phyloP scores from a whole-genome alignment of 1,140 invertebrate genomes.

The Paracyclopina nana region DNA sequence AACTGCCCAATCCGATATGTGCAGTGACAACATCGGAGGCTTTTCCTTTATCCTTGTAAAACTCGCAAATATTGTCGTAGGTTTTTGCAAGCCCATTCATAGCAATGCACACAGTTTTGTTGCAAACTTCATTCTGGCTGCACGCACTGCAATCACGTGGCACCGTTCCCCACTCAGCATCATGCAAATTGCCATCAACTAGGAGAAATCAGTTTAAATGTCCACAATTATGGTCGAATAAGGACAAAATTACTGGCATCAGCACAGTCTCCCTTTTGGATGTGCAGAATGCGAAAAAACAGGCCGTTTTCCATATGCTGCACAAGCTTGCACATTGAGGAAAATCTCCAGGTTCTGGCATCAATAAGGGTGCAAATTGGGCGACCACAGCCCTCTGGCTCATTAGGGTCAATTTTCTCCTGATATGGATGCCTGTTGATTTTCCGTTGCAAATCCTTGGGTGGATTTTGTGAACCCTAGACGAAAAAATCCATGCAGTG shows the following conservation, averaged over 20 bases:
- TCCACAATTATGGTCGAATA: too few species aligned
- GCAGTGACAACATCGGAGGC: neutral
- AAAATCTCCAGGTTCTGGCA: neutral
- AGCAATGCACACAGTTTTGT: neutral
- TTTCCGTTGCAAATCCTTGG: neutral
- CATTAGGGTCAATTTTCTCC: neutral
- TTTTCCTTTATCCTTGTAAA: neutral
- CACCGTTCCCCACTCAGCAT: neutral
- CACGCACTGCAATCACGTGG: neutral
- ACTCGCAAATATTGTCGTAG: neutral
- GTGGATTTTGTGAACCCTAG: too few species aligned
- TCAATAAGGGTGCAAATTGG: neutral
- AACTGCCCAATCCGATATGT: neutral
- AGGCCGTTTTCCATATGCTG: neutral
- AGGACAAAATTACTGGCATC: neutral
- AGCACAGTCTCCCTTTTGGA: neutral
- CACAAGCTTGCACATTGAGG: neutral
- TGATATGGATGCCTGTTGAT: neutral
- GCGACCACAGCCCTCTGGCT: neutral
- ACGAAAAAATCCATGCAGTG: too few species aligned
- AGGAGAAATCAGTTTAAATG: too few species aligned
- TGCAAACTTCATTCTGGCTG: neutral
- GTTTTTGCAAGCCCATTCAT: neutral
- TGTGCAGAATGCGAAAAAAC: neutral
- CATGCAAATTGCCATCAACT: neutral